Evolutionary conservation across 2,797 vertebrate species (phyloP).

Genomic region (Darevskia nairensis): DNA sequence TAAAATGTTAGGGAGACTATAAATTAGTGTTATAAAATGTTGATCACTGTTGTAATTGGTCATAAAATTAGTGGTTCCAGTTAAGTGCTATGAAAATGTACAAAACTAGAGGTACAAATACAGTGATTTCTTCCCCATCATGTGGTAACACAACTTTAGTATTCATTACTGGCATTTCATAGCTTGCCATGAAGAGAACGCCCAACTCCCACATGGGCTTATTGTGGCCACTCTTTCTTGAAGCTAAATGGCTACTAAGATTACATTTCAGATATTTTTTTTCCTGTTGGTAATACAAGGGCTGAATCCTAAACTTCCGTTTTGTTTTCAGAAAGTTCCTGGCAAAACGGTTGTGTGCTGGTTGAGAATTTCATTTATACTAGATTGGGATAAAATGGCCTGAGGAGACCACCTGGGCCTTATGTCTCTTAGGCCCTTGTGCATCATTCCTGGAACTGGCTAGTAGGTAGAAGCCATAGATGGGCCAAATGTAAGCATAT

Average conservation of each 20-base stretch:
- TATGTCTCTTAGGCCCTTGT: neutral
- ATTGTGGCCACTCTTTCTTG: neutral
- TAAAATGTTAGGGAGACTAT: neutral
- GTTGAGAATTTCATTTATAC: neutral
- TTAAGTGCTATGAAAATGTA: constrained; percentile 6
- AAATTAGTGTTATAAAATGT: constrained; percentile 22
- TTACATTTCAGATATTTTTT: neutral
- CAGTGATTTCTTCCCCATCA: neutral
- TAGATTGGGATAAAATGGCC: neutral
- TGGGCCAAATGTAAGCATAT: neutral
- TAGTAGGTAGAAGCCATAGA: neutral
- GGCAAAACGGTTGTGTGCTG: neutral
- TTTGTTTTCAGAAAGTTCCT: neutral
- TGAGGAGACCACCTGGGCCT: too few relatives aligned
- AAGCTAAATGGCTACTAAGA: neutral
- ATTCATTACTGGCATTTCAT: neutral
- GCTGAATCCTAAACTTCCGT: neutral
- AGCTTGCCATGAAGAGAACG: constrained; percentile 2
- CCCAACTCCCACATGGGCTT: neutral
- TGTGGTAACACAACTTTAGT: constrained; percentile 1
- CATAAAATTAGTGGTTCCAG: constrained; percentile 11
- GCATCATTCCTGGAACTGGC: neutral
- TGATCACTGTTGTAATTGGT: constrained; percentile 9
- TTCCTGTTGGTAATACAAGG: neutral
- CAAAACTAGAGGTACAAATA: neutral